Base-by-base conservation (phyloP, 1,140 invertebrate genomes). In the Eriosoma lanigerum region DNA sequence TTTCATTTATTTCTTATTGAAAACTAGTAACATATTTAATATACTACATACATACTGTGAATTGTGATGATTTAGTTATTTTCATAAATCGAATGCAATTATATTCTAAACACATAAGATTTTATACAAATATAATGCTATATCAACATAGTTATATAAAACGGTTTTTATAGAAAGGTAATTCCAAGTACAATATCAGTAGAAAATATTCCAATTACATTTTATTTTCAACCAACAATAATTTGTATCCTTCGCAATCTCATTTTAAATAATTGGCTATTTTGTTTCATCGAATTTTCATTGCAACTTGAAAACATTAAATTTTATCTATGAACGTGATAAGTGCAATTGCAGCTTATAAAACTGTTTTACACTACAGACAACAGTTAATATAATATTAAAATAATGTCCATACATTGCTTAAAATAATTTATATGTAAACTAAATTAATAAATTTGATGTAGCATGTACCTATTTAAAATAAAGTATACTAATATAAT, bases 271-370 rank as follows among this genome's bases (percentile, higher is more conserved):
- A 62, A 62, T 62, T 62, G 58, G 58, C 29, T 12, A 62, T 62
- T 62, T 62, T 19, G 15, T 62, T 62, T 62, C 19, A 62, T 29
- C 29, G 58, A 26, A 0, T 32, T 32, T 29, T 32, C 26, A 17
- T 19, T 62, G 29, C 17, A 62, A 29, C 26, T 62, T 8, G 26
- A 0, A 6, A 62, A 32, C 26, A 62, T 62, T 29, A 62, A 62
- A 32, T 29, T 32, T 62, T 32, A 62, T 62, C 19, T 62, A 32
- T 26, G 29, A 32, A 62, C 58, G 58, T 62, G 58, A 62, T 62
- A 32, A 62, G 26, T 32, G 26, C 15, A 19, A 6, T 17, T 29
- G 13, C 4, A 8, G 32, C 32, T 38, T 26, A 32, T 62, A 32
- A 62, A 26, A 58, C 21, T 24, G 21, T 21, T 26, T 62, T 32